A percentile compares a stretch with the other conserved stretches of the same genome.
Conservation (phyloP, 2,888 invertebrate species). For the Linnaemya vulpina region DNA sequence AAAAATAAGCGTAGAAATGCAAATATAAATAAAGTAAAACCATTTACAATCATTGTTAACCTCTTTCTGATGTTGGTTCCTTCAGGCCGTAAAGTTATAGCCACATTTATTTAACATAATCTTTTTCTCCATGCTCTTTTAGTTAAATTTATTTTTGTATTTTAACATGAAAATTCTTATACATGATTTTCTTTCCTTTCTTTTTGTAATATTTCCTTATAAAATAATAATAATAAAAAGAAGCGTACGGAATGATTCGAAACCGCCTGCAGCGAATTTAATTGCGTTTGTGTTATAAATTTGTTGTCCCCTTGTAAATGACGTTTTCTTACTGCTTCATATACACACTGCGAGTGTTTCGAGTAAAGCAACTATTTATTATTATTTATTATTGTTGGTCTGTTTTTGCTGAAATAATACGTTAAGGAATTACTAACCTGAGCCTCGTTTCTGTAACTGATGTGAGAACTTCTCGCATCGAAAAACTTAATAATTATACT, state of each 20-base stretch:
- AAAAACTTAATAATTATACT: no score
- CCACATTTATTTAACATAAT: constrained; percentile 58
- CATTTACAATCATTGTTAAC: constrained; percentile 67
- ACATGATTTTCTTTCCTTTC: neutral
- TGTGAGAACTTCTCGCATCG: no score
- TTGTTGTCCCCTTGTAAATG: constrained; percentile 76
- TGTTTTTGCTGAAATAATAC: neutral
- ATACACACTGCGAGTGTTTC: constrained; percentile 39
- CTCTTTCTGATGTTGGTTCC: constrained; percentile 57
- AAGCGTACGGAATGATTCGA: constrained; percentile 70
- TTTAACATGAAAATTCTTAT: constrained; percentile 46
- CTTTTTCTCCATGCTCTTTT: constrained; percentile 27
- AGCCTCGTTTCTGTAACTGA: no score
- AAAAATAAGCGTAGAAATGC: neutral
- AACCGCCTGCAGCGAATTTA: constrained; percentile 80
- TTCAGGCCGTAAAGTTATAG: constrained; percentile 61
- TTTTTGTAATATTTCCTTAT: neutral
- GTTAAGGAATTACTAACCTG: neutral
- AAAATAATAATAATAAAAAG: constrained; percentile 12
- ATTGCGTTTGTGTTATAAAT: constrained; percentile 80
- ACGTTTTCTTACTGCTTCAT: constrained; percentile 63
- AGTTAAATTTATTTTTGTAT: constrained; percentile 44
- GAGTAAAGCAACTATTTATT: constrained; percentile 15
- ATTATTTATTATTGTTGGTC: neutral
- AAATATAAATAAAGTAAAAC: constrained; percentile 37